phyloP scores from a whole-genome alignment of 1,140 invertebrate species.

The Pectinophora gossypiella region DNA sequence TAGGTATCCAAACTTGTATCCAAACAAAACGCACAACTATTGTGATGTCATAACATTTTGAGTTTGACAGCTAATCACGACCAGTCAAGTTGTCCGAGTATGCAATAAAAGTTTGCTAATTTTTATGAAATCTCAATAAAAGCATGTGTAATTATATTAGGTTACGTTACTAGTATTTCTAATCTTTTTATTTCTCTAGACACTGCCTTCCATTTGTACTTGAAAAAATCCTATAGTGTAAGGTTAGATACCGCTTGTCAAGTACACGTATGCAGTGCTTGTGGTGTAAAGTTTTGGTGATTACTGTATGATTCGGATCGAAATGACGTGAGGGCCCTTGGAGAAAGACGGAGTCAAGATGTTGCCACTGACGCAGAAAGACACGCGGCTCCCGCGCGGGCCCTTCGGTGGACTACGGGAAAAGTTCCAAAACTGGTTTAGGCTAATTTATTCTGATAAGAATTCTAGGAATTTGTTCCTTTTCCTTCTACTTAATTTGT shows the following conservation, averaged over 20 bases:
- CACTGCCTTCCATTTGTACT: not conserved
- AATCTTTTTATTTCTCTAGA: not conserved
- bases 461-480: slow-evolving; percentile 96
- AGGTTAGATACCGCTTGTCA: slow-evolving; percentile 55
- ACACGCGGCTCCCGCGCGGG: slow-evolving; percentile 76
- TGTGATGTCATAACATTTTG: not conserved
- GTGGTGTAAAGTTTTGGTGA: slow-evolving; percentile 33
- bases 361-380: slow-evolving; percentile 87
- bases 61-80: not conserved
- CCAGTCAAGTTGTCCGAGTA: slow-evolving; percentile 21
- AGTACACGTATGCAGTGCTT: slow-evolving; percentile 70
- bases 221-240: not conserved
- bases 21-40: not conserved
- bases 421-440: slow-evolving; percentile 84
- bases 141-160: slow-evolving; percentile 29
- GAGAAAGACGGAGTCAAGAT: slow-evolving; percentile 68
- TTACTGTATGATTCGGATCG: slow-evolving; percentile 37
- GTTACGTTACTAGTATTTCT: slow-evolving; percentile 16
- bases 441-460: slow-evolving; percentile 93
- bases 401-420: slow-evolving; percentile 81
- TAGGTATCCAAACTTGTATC: not conserved
- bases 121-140: slow-evolving; percentile 29
- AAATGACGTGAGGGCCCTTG: slow-evolving; percentile 54
- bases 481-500: slow-evolving; percentile 95
- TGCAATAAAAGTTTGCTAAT: slow-evolving; percentile 25